Conservation (phyloP, 1,140 invertebrate genomes). For the Zophobas morio region DNA sequence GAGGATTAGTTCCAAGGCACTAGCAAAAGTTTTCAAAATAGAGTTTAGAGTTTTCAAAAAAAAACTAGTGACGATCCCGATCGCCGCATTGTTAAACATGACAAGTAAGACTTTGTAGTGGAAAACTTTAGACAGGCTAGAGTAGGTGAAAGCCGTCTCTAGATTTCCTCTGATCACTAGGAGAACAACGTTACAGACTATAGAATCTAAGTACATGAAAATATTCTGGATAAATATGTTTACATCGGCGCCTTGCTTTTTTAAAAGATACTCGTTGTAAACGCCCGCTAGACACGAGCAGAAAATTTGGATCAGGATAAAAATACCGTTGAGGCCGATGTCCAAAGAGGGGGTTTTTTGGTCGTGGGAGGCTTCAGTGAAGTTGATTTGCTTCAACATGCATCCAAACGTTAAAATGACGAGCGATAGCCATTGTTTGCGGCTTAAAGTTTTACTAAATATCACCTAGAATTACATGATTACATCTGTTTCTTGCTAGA, state of each 20-base stretch:
- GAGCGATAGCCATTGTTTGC: constrained; percentile 92
- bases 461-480: constrained; percentile 75
- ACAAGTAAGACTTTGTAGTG: constrained; percentile 84
- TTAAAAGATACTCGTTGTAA: constrained; percentile 96
- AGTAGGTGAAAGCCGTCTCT: constrained; percentile 71
- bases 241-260: constrained; percentile 85
- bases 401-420: constrained; percentile 90
- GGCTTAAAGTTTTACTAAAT: constrained; percentile 88
- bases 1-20: constrained; percentile 92
- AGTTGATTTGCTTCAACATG: constrained; percentile 90
- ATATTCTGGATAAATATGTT: constrained; percentile 96
- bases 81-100: constrained; percentile 90
- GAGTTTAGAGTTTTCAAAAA: constrained; percentile 95
- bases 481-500: background rate
- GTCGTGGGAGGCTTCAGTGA: constrained; percentile 66
- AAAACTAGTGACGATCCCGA: constrained; percentile 95
- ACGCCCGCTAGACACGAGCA: constrained; percentile 96
- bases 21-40: constrained; percentile 96
- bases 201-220: constrained; percentile 97
- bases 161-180: constrained; percentile 78
- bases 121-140: constrained; percentile 74
- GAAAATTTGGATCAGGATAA: constrained; percentile 88
- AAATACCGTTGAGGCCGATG: constrained; percentile 79
- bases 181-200: constrained; percentile 87
- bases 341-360: constrained; percentile 69